A percentile compares a stretch with the other conserved stretches of the same genome.
phyloP scores from a whole-genome alignment of 1,140 invertebrate genomes.

The Arion vulgaris region DNA sequence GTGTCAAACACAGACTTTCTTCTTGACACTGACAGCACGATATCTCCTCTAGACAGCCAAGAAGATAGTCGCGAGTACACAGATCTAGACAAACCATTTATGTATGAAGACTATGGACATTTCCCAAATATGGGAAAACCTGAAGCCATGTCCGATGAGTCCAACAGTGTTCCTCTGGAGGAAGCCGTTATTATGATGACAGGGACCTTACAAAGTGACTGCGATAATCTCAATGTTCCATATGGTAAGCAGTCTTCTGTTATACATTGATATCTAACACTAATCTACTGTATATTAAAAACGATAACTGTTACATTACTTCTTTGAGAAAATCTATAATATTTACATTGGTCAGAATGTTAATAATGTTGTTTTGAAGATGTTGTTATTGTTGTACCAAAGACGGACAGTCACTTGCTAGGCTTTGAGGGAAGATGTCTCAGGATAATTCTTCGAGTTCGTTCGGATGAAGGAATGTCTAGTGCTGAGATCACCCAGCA shows the following conservation, averaged over 20 bases:
- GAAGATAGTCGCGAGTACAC: constrained; percentile 11
- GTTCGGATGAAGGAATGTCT: too few relatives aligned
- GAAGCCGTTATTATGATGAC: constrained; percentile 10
- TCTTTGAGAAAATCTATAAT: too few relatives aligned
- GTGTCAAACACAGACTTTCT: neutral
- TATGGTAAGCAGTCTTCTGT: constrained; percentile 16
- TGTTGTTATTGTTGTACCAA: too few relatives aligned
- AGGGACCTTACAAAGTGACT: neutral
- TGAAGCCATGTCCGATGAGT: neutral
- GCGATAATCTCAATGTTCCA: constrained; percentile 10
- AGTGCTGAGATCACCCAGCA: too few relatives aligned
- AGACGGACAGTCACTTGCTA: too few relatives aligned
- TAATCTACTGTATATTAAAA: too few relatives aligned
- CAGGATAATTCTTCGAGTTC: too few relatives aligned
- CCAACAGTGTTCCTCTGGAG: neutral
- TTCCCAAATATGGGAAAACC: neutral
- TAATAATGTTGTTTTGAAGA: too few relatives aligned
- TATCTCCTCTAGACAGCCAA: neutral
- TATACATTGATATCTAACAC: too few relatives aligned
- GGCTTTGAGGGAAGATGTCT: too few relatives aligned
- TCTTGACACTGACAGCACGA: neutral
- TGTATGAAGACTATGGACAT: constrained; percentile 10
- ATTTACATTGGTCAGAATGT: too few relatives aligned
- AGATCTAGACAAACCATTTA: constrained; percentile 8
- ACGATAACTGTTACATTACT: too few relatives aligned